These are phyloP conservation scores for Lacerta agilis DNA, from an alignment of 2,797 vertebrate species.

Conservation along the genomic window DNA sequence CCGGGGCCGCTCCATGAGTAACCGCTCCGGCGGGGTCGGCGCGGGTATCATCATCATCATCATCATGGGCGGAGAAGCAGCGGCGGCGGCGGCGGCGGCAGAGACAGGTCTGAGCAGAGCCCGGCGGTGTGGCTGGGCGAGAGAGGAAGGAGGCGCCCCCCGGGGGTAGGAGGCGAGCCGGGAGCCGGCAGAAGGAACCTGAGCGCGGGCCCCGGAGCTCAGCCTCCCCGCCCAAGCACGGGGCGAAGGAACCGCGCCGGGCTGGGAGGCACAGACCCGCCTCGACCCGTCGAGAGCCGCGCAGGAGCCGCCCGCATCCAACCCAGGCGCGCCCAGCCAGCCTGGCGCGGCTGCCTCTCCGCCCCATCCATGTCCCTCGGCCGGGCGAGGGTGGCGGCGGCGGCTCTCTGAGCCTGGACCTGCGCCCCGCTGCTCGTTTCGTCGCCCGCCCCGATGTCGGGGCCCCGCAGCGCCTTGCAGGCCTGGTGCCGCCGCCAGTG, in stretches of 20 bases:
- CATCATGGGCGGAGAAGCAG: conserved; percentile 40
- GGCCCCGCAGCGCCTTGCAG: conserved; percentile 88
- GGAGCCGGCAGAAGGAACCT: conserved; percentile 7
- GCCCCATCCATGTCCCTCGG: conserved; percentile 11
- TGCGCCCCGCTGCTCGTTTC: neutral
- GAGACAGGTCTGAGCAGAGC: conserved; percentile 49
- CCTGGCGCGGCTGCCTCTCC: neutral
- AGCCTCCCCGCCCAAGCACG: conserved; percentile 22
- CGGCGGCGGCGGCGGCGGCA: neutral
- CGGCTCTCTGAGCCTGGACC: conserved; percentile 16
- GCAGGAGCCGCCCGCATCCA: neutral
- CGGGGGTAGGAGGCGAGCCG: conserved; percentile 37
- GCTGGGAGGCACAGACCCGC: neutral
- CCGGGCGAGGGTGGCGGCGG: neutral
- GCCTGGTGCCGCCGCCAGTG: conserved; percentile 94
- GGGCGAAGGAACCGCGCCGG: neutral
- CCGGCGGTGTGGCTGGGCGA: conserved; percentile 32
- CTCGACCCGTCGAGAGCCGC: neutral
- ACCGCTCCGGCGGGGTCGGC: conserved; percentile 41
- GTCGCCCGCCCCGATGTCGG: conserved; percentile 81
- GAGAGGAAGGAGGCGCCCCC: conserved; percentile 45
- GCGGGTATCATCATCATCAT: conserved; percentile 15
- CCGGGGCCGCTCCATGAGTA: conserved; percentile 34
- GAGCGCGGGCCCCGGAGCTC: conserved; percentile 4
- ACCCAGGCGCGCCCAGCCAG: neutral